Conservation (phyloP, 2,888 invertebrate genomes). For the Hermodice carunculata region DNA sequence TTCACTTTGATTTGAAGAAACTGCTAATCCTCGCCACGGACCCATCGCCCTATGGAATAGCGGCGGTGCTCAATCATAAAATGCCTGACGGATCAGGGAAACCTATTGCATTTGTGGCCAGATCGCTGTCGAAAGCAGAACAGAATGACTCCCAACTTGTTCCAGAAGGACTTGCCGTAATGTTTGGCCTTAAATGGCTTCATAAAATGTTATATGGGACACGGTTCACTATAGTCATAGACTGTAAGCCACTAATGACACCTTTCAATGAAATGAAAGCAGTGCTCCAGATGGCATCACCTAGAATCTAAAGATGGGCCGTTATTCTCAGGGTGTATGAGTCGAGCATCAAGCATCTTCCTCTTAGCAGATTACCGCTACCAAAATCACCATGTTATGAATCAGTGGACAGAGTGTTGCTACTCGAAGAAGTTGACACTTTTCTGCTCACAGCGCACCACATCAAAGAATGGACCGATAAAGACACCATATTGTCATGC, state of each 20-base stretch:
- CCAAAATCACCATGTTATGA: too few relatives aligned
- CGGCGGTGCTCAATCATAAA: too few relatives aligned
- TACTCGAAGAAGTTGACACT: too few relatives aligned
- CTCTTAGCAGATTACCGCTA: not conserved
- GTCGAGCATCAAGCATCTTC: not conserved
- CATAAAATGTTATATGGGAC: slow-evolving; percentile 4
- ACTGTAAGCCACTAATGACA: slow-evolving; percentile 1
- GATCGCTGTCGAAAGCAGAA: too few relatives aligned
- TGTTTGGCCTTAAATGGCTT: slow-evolving; percentile 9
- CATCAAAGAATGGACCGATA: not conserved
- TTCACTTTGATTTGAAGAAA: too few relatives aligned
- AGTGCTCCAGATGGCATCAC: not conserved
- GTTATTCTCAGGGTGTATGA: not conserved
- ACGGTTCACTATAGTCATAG: slow-evolving; percentile 5
- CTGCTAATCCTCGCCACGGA: too few relatives aligned
- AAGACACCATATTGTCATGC: not conserved
- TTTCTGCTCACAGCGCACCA: not conserved
- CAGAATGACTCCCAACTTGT: too few relatives aligned
- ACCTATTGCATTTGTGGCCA: too few relatives aligned
- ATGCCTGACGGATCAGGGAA: too few relatives aligned
- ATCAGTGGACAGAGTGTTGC: too few relatives aligned
- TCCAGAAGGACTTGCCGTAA: slow-evolving; percentile 2
- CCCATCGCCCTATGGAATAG: too few relatives aligned
- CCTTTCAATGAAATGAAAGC: slow-evolving; percentile 2
- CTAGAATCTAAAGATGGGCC: not conserved